Evolutionary conservation across 2,797 vertebrate genomes (phyloP), one percentile per base, ranked within the genome.

Genomic region (Acipenser oxyrinchus): DNA sequence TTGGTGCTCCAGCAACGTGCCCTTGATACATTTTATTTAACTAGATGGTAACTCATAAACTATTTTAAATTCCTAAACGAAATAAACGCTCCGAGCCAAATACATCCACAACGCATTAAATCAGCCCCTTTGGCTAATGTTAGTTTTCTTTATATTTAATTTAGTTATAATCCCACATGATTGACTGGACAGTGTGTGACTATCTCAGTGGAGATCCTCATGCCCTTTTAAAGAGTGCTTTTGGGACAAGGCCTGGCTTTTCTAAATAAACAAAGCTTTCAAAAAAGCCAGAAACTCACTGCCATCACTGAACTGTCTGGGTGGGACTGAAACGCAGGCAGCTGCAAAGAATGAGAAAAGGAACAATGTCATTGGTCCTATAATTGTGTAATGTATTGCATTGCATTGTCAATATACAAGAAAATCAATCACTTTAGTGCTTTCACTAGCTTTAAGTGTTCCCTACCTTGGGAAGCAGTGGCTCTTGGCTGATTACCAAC

Each of bases 11-110:
- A 57, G 64, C 60, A 65, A 4, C 8, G 13, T 52, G 66, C 18
- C 51, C 59, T 65, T 62, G 69, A 73, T 76, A 72, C 75, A 81
- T 81, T 74, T 71, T 48, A 15, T 64, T 71, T 77, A 68, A 69
- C 67, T 67, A 66, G 65, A 76, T 48, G 64, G 66, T 51, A 65
- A 62, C 50, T 78, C 65, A 70, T 73, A 72, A 73, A 71, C 72
- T 10, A 4, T 13, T 58, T 12, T 58, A 58, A n/a, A 58, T 58
- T 51, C 51, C n/a, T 62, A 60, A 62, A 37, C 50, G 66, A 70
- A 58, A 66, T 49, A 51, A 55, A 49, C 10, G 18, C 10, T 18
- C 37, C 3, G 55, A 63, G 60, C 48, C 51, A 70, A 65, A 48
- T 51, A 49, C 23, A 65, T 6, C 52, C 73, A 68, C 63, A 73